Conservation (phyloP, 2,797 vertebrate species). For the Poeciliopsis infans region DNA sequence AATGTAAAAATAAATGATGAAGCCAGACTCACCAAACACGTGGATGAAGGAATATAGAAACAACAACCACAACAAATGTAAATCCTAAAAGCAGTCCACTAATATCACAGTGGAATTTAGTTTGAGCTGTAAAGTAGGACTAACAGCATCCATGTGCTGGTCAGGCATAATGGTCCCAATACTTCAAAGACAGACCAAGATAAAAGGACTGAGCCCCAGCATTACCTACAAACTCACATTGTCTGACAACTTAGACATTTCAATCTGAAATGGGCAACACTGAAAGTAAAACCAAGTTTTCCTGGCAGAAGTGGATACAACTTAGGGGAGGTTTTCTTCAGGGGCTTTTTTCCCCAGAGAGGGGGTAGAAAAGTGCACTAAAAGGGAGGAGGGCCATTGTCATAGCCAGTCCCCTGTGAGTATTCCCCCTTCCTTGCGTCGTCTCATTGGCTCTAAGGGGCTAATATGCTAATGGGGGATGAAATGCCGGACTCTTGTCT, state of each 20-base stretch:
- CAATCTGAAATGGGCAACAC: slow-evolving; percentile 29
- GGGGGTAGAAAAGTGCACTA: slow-evolving; percentile 55
- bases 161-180: slow-evolving; percentile 74
- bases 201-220: slow-evolving; percentile 58
- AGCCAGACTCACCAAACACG: slow-evolving; percentile 69
- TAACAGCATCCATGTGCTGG: slow-evolving; percentile 58
- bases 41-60: slow-evolving; percentile 40
- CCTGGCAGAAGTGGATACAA: slow-evolving; percentile 47
- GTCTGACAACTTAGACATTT: slow-evolving; percentile 6
- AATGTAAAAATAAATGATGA: slow-evolving; percentile 13
- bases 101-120: slow-evolving; percentile 35
- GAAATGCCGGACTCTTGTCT: slow-evolving; percentile 72
- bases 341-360: slow-evolving; percentile 59
- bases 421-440: slow-evolving; percentile 62
- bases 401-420: slow-evolving; percentile 77
- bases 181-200: slow-evolving; percentile 73
- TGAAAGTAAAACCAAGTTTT: slow-evolving; percentile 39
- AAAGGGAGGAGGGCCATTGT: slow-evolving; percentile 74
- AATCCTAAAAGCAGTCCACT: slow-evolving; percentile 31
- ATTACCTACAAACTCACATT: slow-evolving; percentile 27
- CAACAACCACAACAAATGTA: slow-evolving; percentile 11
- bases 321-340: slow-evolving; percentile 63
- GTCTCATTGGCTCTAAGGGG: slow-evolving; percentile 78
- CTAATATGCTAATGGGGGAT: slow-evolving; percentile 80
- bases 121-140: slow-evolving; percentile 24